Evolutionary conservation across 2,888 invertebrate species (phyloP), one percentile per base, ranked within the genome.

Genomic region (Philhelius pedissequus): DNA sequence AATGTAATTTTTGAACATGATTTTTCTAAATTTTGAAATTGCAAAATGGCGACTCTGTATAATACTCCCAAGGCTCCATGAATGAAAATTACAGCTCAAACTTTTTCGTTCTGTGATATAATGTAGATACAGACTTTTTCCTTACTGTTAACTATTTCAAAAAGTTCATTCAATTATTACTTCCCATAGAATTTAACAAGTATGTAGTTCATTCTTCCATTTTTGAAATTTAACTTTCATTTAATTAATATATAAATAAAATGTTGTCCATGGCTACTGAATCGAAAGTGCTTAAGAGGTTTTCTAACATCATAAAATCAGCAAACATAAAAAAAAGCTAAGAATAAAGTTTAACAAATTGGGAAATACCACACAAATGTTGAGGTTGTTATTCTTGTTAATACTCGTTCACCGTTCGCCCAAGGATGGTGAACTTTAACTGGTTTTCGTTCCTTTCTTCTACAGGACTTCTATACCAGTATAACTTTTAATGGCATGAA

Each of bases 161-260:
- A 54, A 18, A 0, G 5, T 32, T 35, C 15, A 18, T 18, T 56
- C 20, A 27, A 30, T 54, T 32, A 32, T 20, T 35, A 18, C 7
- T 32, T 32, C 2, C 20, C 20, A 35, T 56, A 20, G 32, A 56
- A 56, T 56, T 35, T 56, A 35, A 56, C 56, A 56, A 56, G 56
- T n/a, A n/a, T n/a, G n/a, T 56, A 32, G 56, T 35, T 48, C 32
- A 32, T 20, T 48, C 20, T 32, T 30, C 64, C 45, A 64, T 48
- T n/a, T n/a, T n/a, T n/a, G n/a, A 48, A 48, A 48, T 48, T 64
- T 22, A 64, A 48, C 64, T 64, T 64, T 64, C 48, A 22, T 48
- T 64, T 32, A 64, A 64, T 48, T 64, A 32, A n/a, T n/a, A n/a
- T n/a, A 48, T 35, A 64, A 64, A 64, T 48, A 48, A 64, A 56